Evolutionary conservation across 2,888 invertebrate species (phyloP), one percentile per base, ranked within the genome.

Genomic region (Drosophila antonietae): DNA sequence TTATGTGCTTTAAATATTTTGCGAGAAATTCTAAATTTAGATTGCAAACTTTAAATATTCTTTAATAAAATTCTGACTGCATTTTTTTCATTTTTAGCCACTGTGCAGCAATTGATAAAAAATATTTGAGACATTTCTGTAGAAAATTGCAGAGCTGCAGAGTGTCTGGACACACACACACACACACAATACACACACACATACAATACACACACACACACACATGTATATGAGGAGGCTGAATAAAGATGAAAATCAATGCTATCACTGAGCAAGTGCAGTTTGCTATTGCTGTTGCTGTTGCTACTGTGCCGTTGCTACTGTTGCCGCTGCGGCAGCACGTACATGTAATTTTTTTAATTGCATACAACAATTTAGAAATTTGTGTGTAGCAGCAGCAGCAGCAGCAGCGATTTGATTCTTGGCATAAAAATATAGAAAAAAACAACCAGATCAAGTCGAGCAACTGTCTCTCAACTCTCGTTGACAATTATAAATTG

Each of bases 261-360:
- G 72, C 82, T 84, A 84, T 88, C 82, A 86, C 68, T 64, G 65
- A 51, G 61, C 79, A 67, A 79, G 68, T 66, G 71, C 78, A 57
- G 43, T 49, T 51, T 52, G 20, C 51, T 23, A 33, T 39, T 70
- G 70, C 52, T 41, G 46, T n/a, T 46, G 39, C 15, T 56, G 67
- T 39, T 66, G 61, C 3, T 28, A 52, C 23, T 23, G 66, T 15
- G n/a, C 15, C 56, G 67, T 39, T 66, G 61, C 3, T 28, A 52
- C 23, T 23, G 66, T 15, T 57, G 53, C 23, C 41, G 67, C 71
- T 62, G 77, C 69, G 51, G 68, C 55, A 41, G 78, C 88, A 90
- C 88, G 90, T 90, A 88, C 84, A 86, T 88, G 90, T 84, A 90
- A 90, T 90, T 89, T 89, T 90, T 90, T 90, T 90, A 89, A 89